A percentile compares a stretch with the other conserved stretches of the same genome.
These are phyloP conservation scores for Drosophila littoralis DNA, from an alignment of 1,140 invertebrate genomes.

Conservation along the genomic window DNA sequence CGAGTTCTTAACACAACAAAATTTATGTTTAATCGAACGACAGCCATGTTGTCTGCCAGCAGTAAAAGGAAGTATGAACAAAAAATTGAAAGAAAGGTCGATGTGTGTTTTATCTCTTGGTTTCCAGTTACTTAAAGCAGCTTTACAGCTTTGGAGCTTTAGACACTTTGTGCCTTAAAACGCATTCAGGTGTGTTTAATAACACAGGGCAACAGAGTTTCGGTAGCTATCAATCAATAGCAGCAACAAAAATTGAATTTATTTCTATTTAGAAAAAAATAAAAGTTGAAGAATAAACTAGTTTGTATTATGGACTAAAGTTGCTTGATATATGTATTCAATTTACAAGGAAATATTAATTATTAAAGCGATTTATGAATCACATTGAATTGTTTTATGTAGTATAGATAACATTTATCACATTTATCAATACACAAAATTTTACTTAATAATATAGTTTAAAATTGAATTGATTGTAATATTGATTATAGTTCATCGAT, in stretches of 20 bases:
- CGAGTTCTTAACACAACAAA: conserved; percentile 40
- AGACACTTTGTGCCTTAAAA: conserved; percentile 21
- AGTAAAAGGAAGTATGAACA: conserved; percentile 47
- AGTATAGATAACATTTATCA: too few relatives aligned
- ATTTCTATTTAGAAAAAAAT: too few relatives aligned
- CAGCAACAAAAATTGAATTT: neutral
- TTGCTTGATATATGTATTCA: too few relatives aligned
- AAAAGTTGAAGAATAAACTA: too few relatives aligned
- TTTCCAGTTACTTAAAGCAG: conserved; percentile 64
- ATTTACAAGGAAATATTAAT: too few relatives aligned
- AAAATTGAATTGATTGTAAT: too few relatives aligned
- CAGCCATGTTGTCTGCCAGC: conserved; percentile 54
- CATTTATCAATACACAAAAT: too few relatives aligned
- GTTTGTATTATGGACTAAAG: too few relatives aligned
- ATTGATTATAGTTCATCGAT: too few relatives aligned
- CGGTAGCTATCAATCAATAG: neutral
- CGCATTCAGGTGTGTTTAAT: conserved; percentile 61
- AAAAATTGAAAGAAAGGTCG: conserved; percentile 26
- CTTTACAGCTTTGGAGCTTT: conserved; percentile 46
- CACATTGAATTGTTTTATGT: too few relatives aligned
- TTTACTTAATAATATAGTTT: too few relatives aligned
- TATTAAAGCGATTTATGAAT: too few relatives aligned
- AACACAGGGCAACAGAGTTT: conserved; percentile 29
- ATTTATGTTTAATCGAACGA: conserved; percentile 80
- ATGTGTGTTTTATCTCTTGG: conserved; percentile 58